Evolutionary conservation across 2,888 invertebrate genomes (phyloP), one percentile per base, ranked within the genome.

Genomic region (Apodemia arnacis): DNA sequence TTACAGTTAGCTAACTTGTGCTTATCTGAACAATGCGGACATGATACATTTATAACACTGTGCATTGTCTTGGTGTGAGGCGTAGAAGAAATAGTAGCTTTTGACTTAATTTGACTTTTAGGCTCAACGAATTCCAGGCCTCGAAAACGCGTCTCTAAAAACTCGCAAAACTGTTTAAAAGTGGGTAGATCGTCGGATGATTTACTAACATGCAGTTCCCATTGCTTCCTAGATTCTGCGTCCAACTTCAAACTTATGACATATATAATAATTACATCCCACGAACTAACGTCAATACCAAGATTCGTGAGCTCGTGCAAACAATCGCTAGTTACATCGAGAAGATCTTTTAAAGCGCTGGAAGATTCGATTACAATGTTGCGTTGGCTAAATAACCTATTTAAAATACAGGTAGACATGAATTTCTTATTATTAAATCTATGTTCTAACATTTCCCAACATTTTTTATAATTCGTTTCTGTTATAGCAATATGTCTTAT

Each of bases 341-440:
- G 63, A 4, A 87, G 74, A 18, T 86, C 81, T 59, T 90, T 87
- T 7, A 87, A 63, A 66, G 70, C 85, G 21, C 59, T 73, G 3
- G 84, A 73, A 13, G 87, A 86, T 83, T 89, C 87, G 54, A 10
- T 27, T n/a, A 13, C 78, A 63, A 89, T 79, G 13, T 59, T 54
- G 27, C 83, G 82, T 76, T 89, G 89, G 34, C 44, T n/a, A 70
- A 87, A 85, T 27, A 87, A 79, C 24, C 84, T 77, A 13, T 86
- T 84, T 8, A 89, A 73, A 21, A 86, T 84, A 72, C 84, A 83
- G 54, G 79, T 87, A 31, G 79, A 87, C 75, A 87, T 84, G 34
- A 75, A 93, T 63, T 83, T 87, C 66, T 91, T 91, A 70, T 93
- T 93, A 63, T 89, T 89, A 72, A 90, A 92, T 24, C 92, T 63